Evolutionary conservation across 2,888 invertebrate species (phyloP), one percentile per base, ranked within the genome.

Genomic region (Maniola hyperantus): DNA sequence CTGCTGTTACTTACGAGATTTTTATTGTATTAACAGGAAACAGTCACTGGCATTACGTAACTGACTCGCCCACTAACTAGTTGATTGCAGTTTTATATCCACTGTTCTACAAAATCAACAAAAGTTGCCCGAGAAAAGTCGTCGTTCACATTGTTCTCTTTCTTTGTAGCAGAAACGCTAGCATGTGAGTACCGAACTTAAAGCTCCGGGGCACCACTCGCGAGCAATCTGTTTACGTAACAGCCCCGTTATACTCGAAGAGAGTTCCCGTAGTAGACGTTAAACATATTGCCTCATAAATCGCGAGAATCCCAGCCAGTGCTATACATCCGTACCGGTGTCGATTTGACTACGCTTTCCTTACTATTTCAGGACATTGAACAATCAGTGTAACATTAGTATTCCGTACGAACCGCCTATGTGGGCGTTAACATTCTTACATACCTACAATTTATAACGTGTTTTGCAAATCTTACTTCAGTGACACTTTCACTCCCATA

Each of bases 231-330:
- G 90, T 91, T 91, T 91, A 90, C 89, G 91, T 92, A 91, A 92
- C 91, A 87, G 86, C 86, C 87, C 91, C 91, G 91, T 91, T 92
- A 91, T 88, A 88, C 87, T 87, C 87, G 77, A 86, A 87, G 89
- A 90, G 89, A 90, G 90, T 89, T 89, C 83, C 80, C 89, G 87
- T 85, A 87, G 83, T 88, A 90, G 91, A 91, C 91, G 91, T 91
- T 91, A 90, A 92, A 92, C 91, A 92, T 92, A 92, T 92, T 92
- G 89, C 91, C 89, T 87, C 91, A 92, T 92, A 92, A 92, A 92
- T 92, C 90, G 84, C 85, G 85, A 80, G 89, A 89, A 92, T 91
- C 91, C 91, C 88, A 82, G 84, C 89, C 81, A 85, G 82, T 83
- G 83, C 82, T 83, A 82, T 84, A 85, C 85, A 83, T 80, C 81